phyloP scores from a whole-genome alignment of 2,888 invertebrate genomes.

The Parascotia fuliginaria region DNA sequence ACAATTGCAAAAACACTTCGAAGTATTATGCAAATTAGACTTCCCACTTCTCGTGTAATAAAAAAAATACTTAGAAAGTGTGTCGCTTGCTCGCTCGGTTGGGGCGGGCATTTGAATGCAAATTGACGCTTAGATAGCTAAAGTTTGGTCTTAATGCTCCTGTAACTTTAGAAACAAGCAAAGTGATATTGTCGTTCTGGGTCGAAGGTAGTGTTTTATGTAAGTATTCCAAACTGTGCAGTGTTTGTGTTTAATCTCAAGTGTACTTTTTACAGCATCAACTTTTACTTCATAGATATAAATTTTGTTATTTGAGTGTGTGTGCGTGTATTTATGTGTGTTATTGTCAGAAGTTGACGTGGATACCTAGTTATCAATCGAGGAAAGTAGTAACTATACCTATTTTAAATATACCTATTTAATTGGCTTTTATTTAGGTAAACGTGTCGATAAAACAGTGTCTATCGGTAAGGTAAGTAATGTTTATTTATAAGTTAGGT shows the following conservation, averaged over 20 bases:
- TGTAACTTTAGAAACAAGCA: slow-evolving; percentile 43
- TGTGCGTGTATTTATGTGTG: background rate
- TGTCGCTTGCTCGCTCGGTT: slow-evolving; percentile 52
- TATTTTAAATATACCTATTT: background rate
- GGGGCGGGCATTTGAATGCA: slow-evolving; percentile 73
- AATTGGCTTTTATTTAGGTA: too few relatives aligned
- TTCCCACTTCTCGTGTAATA: slow-evolving; percentile 29
- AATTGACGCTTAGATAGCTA: slow-evolving; percentile 59
- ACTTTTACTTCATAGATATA: too few relatives aligned
- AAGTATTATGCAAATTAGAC: slow-evolving; percentile 32
- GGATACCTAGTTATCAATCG: background rate
- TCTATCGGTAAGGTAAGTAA: too few relatives aligned
- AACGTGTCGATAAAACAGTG: too few relatives aligned
- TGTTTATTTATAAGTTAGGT: too few relatives aligned
- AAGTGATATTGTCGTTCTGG: slow-evolving; percentile 49
- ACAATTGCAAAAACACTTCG: slow-evolving; percentile 17
- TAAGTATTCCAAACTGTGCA: slow-evolving; percentile 6
- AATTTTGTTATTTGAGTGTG: background rate
- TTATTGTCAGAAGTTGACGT: background rate
- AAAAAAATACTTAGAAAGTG: slow-evolving; percentile 70
- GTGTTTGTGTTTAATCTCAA: background rate
- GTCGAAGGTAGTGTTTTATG: slow-evolving; percentile 48
- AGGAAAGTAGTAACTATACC: background rate
- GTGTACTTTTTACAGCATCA: background rate
- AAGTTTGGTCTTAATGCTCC: slow-evolving; percentile 45